Evolutionary conservation across 2,888 invertebrate species (phyloP).

Genomic region (Liposcelis brunnea): DNA sequence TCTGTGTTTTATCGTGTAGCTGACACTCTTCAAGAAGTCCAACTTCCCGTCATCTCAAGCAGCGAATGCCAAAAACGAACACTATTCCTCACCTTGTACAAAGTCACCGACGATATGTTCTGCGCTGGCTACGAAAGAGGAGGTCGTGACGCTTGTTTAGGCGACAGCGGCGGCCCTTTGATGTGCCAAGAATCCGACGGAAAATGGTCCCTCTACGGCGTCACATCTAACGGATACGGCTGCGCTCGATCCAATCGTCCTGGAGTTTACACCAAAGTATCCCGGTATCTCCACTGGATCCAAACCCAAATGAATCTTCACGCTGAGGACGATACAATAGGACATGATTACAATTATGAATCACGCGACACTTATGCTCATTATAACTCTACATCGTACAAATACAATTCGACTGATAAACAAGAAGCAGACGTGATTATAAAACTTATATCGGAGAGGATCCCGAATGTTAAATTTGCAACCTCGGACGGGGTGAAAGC

Average conservation of each 20-base stretch:
- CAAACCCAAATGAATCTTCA: constrained; percentile 32
- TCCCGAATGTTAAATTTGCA: constrained; percentile 20
- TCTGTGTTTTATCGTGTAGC: constrained; percentile 38
- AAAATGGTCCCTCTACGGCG: constrained; percentile 32
- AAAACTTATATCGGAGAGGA: constrained; percentile 16
- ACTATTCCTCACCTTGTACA: constrained; percentile 53
- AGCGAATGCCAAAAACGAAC: constrained; percentile 58
- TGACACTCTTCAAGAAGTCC: constrained; percentile 66
- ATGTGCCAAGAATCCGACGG: constrained; percentile 44
- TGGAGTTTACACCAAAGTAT: constrained; percentile 65
- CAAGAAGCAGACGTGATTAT: constrained; percentile 5
- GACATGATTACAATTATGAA: constrained; percentile 15
- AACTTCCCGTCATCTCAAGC: constrained; percentile 60
- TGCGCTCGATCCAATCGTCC: constrained; percentile 62
- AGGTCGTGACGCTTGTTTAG: constrained; percentile 62
- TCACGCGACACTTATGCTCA: constrained; percentile 25
- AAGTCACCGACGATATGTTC: constrained; percentile 65
- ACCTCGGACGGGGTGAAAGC: constrained; percentile 15
- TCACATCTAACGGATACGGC: constrained; percentile 66
- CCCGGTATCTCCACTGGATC: constrained; percentile 57
- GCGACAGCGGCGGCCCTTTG: constrained; percentile 63
- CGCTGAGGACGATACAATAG: constrained; percentile 16
- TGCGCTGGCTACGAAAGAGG: constrained; percentile 66
- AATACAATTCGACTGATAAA: constrained; percentile 31
- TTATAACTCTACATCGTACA: constrained; percentile 20